Base-by-base conservation (phyloP, 2,797 vertebrate species). In the Stomatorhinus walkeri region DNA sequence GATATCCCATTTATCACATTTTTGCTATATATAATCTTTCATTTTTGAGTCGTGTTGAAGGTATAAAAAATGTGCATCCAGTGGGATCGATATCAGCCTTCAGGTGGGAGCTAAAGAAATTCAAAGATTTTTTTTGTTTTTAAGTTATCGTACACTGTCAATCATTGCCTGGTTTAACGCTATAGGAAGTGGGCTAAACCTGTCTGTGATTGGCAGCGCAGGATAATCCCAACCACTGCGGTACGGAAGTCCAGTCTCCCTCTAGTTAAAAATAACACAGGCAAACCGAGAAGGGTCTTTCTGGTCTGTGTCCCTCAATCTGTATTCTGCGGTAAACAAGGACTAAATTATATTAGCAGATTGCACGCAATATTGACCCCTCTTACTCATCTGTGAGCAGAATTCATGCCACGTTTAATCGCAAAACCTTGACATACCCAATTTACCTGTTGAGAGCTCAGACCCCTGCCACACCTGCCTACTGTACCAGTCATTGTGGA, bases 51-150 rank as follows among this genome's bases (percentile, higher is more conserved):
- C 40, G 40, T 46, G 76, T 81, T 81, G 76, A 81, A 81, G 76
- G 76, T 81, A 40, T 81, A 81, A 81, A 81, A 81, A 81, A 81
- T 81, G 76, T 81, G 19, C 76, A 81, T 72, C 76, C 76, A 46
- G 76, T 43, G 16, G 76, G 40, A 81, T 81, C 76, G 19, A 81
- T 81, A 81, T 46, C 40, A 81, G 40, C 76, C 76, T 81, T 81
- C 76, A 81, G 76, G 76, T 81, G 19, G 40, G 68, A 81, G 28
- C 28, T n/a, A 46, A 46, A 81, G 40, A 81, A 81, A 81, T 81
- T 81, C 36, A 81, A 81, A n/a, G 76, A 81, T 36, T 32, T 72
- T 81, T 81, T 81, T 81, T 81, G 36, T 81, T 81, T 43, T 46
- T 6, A 81, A 81, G 76, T 81, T 46, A 81, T 22, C 40, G 76